Percentiles rank a stretch among this genome's conserved stretches.
These are phyloP conservation scores for Sebastes cheni DNA, from an alignment of 2,797 vertebrate species.

Conservation along the genomic window DNA sequence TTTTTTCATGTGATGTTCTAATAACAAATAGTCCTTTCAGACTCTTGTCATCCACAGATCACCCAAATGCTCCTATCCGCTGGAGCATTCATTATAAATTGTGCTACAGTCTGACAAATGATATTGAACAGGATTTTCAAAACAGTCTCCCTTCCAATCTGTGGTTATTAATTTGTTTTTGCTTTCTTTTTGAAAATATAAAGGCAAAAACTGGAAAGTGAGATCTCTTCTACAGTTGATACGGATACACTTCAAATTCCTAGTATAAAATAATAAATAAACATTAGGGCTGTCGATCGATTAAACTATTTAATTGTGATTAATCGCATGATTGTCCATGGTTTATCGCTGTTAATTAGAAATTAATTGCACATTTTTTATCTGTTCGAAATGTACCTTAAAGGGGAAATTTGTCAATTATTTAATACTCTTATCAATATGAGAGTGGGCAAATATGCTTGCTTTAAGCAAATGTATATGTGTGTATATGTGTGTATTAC, in stretches of 20 bases:
- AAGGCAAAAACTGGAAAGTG: background rate
- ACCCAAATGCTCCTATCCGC: slow-evolving; percentile 39
- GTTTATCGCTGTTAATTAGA: too few species aligned
- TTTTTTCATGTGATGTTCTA: slow-evolving; percentile 38
- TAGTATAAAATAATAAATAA: background rate
- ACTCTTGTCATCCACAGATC: slow-evolving; percentile 45
- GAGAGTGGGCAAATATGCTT: too few species aligned
- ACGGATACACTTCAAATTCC: background rate
- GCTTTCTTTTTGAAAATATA: background rate
- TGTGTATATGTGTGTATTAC: too few species aligned
- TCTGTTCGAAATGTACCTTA: too few species aligned
- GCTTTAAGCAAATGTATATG: too few species aligned
- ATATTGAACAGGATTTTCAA: slow-evolving; percentile 42
- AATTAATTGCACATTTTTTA: too few species aligned
- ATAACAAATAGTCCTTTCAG: slow-evolving; percentile 43
- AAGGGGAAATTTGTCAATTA: too few species aligned
- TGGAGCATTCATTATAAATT: slow-evolving; percentile 30
- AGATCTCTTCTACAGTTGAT: background rate
- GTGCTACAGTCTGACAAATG: slow-evolving; percentile 36
- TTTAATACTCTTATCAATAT: too few species aligned
- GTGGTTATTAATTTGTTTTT: background rate
- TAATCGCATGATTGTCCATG: too few species aligned
- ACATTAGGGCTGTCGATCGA: background rate
- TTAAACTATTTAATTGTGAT: too few species aligned
- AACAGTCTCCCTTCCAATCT: background rate